Evolutionary conservation across 1,140 invertebrate species (phyloP), one percentile per base, ranked within the genome.

Genomic region (Homalodisca vitripennis): DNA sequence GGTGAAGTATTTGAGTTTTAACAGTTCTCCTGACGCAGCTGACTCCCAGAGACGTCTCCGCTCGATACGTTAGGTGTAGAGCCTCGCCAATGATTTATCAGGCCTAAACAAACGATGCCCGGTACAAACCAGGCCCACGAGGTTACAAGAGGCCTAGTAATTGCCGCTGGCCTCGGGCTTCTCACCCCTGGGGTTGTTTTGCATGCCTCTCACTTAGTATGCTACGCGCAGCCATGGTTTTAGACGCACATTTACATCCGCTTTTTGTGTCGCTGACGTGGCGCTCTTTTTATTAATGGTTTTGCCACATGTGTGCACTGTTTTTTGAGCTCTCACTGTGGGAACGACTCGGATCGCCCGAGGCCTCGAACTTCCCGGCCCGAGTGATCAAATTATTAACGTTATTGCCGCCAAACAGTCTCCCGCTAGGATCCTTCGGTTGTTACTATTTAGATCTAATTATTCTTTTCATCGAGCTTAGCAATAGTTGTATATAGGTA

Each of bases 241-340:
- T 46, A 66, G 63, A 47, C 32, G 24, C 41, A 27, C 41, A 66
- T 66, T 66, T 66, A 47, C 63, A 66, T 66, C 32, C 10, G 22
- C 22, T 41, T 66, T 66, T 66, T 66, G 32, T 66, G 22, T 34
- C 41, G 22, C 32, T 27, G n/a, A 22, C 20, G 48, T 32, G 62
- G 26, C 32, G 63, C 63, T 66, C 30, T 64, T 66, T 66, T 66
- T 66, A 66, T 66, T 66, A 66, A 66, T 66, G 63, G 63, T 66
- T 47, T 47, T 66, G 29, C 55, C 63, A 66, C 63, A 66, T 66
- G 63, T 47, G 55, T 26, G 32, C 41, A 14, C 32, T 46, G 24
- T 63, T 63, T 63, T 63, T 63, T 31, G 27, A 20, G 30, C 60
- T 6, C n/a, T n/a, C n/a, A 17, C 48, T 60, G 55, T 60, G 55